Conservation (phyloP, 2,113 vertebrate genomes). For the Ailuropoda melanoleuca region DNA sequence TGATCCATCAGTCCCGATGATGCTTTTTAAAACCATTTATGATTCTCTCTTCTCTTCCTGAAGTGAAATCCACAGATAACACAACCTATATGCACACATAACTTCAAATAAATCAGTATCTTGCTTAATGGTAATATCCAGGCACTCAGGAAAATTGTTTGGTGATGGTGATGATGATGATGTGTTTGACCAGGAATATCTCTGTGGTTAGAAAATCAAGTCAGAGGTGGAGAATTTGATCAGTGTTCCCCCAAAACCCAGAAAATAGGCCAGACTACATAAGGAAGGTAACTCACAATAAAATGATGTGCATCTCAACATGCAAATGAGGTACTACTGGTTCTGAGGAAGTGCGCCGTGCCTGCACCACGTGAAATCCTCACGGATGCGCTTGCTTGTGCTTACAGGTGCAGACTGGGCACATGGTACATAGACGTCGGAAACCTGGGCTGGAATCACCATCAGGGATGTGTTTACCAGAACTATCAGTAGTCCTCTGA, state of each 20-base stretch:
- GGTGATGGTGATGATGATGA: not conserved
- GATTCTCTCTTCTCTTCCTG: not conserved
- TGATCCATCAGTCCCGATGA: not conserved
- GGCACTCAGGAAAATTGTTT: not conserved
- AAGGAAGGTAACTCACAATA: not conserved
- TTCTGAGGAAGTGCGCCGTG: not conserved
- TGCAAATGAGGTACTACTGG: not conserved
- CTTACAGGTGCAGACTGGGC: not conserved
- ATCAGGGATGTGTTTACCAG: not conserved
- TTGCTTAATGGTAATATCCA: not conserved
- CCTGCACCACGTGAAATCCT: not conserved
- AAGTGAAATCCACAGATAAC: not conserved
- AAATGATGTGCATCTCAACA: not conserved
- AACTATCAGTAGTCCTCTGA: not conserved
- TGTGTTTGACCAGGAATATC: not conserved
- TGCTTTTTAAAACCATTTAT: not conserved
- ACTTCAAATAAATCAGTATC: not conserved
- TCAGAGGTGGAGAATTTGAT: slow-evolving; percentile 43
- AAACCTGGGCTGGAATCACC: not conserved
- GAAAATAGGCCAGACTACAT: slow-evolving; percentile 58
- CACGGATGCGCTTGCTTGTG: not conserved
- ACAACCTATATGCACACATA: not conserved
- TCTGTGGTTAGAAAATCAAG: not conserved
- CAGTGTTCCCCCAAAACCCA: slow-evolving; percentile 71
- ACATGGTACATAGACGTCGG: not conserved